Evolutionary conservation across 2,113 vertebrate genomes (phyloP).

Genomic region (Podarcis raffonei): DNA sequence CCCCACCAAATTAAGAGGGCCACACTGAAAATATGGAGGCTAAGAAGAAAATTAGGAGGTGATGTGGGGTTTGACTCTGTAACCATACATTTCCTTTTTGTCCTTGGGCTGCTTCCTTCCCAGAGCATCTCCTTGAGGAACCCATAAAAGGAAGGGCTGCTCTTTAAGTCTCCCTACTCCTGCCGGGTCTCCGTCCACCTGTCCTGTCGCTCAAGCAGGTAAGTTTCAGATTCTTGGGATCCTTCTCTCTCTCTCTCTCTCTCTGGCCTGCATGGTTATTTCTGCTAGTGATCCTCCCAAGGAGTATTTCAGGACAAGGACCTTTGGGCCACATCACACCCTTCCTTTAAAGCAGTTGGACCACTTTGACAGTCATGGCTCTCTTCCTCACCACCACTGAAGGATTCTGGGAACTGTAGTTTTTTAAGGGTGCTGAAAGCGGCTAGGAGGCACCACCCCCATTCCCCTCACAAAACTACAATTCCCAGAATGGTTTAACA

Average conservation of each 20-base stretch:
- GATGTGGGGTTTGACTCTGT: not conserved
- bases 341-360: no score
- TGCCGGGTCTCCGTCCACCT: not conserved
- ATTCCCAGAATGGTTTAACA: no score
- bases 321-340: no score
- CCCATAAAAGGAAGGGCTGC: not conserved
- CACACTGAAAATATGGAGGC: slow-evolving; percentile 46
- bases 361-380: no score
- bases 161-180: no score
- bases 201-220: not conserved
- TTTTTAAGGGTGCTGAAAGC: no score
- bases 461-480: no score
- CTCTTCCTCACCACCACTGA: no score
- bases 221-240: not conserved
- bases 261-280: not conserved
- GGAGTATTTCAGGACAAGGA: no score
- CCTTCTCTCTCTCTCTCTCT: not conserved
- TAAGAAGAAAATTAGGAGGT: slow-evolving; percentile 24
- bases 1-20: not conserved
- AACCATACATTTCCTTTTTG: not conserved
- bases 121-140: not conserved
- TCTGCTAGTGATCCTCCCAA: not conserved
- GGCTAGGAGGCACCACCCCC: no score
- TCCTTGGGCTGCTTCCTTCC: not conserved
- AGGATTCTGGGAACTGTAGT: no score